These are phyloP conservation scores for Eupithecia subfuscata DNA, from an alignment of 2,888 invertebrate species.

Conservation along the genomic window DNA sequence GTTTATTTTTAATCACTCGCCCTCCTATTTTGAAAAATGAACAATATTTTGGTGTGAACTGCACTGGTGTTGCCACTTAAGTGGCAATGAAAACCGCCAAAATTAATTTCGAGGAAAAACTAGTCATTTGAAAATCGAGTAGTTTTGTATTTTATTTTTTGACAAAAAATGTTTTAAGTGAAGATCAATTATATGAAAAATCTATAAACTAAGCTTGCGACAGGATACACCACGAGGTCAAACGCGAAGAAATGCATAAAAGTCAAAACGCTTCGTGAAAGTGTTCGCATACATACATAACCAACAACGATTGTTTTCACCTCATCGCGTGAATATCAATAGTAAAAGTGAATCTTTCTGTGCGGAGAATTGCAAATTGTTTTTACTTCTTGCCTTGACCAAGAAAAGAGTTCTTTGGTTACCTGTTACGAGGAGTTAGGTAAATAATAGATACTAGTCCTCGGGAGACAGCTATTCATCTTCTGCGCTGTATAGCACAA, in stretches of 20 bases:
- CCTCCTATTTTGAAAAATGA: not conserved
- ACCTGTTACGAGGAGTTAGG: not conserved
- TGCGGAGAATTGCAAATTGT: constrained; percentile 29
- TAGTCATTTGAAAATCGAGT: too few relatives aligned
- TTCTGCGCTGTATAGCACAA: not conserved
- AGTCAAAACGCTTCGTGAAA: constrained; percentile 52
- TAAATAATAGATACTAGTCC: not conserved
- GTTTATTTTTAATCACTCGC: not conserved
- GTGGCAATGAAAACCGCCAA: not conserved
- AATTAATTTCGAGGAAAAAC: not conserved
- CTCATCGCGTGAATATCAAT: constrained; percentile 68
- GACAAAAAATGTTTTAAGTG: too few relatives aligned
- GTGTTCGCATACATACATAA: constrained; percentile 51
- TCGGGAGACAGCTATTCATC: not conserved
- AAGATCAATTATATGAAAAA: too few relatives aligned
- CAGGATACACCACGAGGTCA: constrained; percentile 42
- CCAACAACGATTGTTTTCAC: constrained; percentile 72
- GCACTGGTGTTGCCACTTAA: not conserved
- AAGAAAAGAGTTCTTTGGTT: not conserved
- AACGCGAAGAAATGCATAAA: constrained; percentile 49
- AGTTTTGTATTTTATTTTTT: too few relatives aligned
- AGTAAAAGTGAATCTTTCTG: constrained; percentile 68
- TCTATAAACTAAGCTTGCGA: too few relatives aligned
- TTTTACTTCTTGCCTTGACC: constrained; percentile 12
- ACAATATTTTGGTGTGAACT: not conserved